Evolutionary conservation across 2,113 vertebrate species (phyloP).

Genomic region (Pomatorhinus ruficollis): DNA sequence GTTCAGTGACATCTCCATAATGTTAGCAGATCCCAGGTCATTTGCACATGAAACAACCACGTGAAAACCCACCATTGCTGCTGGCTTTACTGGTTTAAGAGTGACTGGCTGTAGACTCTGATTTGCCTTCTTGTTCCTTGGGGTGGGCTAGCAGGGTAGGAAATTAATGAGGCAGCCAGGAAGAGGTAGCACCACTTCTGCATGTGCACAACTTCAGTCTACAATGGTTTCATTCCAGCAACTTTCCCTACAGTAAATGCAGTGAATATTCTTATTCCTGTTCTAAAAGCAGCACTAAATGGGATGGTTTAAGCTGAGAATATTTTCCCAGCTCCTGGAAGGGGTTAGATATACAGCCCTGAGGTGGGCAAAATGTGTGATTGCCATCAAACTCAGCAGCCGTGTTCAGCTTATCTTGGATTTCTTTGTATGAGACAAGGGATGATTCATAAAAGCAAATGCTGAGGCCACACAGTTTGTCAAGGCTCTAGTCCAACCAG

Average conservation of each 20-base stretch:
- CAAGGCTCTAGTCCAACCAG: constrained; percentile 52
- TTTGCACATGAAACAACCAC: neutral
- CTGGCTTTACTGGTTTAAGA: neutral
- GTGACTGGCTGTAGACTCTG: neutral
- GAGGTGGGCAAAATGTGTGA: constrained; percentile 32
- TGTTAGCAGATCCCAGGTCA: neutral
- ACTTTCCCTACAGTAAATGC: neutral
- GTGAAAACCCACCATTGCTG: neutral
- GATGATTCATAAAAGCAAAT: constrained; percentile 61
- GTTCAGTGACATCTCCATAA: neutral
- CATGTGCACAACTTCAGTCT: neutral
- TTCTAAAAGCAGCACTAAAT: neutral
- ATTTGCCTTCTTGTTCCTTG: neutral
- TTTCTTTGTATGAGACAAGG: constrained; percentile 38
- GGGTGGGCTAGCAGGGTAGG: neutral
- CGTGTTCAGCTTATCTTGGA: constrained; percentile 46
- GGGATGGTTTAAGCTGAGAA: neutral
- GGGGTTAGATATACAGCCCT: constrained; percentile 15
- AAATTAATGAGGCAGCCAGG: neutral
- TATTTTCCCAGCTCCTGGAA: constrained; percentile 29
- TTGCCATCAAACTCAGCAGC: constrained; percentile 62
- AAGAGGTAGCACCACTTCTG: neutral
- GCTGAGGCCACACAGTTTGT: constrained; percentile 69
- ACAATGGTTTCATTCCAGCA: neutral
- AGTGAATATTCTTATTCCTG: neutral